These are phyloP conservation scores for Ceratosolen solmsi DNA, from an alignment of 1,140 invertebrate species.

Conservation along the genomic window DNA sequence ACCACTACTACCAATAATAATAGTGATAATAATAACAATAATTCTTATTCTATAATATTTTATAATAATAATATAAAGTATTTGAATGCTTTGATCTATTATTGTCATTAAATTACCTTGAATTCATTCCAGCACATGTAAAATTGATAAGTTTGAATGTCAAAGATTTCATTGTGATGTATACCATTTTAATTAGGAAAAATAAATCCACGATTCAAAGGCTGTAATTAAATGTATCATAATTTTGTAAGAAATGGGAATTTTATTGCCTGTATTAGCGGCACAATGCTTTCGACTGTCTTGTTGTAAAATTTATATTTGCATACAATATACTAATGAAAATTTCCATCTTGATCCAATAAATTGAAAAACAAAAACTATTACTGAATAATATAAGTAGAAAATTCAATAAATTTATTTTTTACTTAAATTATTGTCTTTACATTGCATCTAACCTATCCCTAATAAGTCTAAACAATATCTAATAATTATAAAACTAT, in stretches of 20 bases:
- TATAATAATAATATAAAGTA: not conserved
- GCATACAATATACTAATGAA: not conserved
- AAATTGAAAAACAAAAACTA: not conserved
- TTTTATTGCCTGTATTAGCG: not conserved
- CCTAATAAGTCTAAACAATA: too few species aligned
- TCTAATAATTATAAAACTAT: too few species aligned
- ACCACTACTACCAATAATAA: too few species aligned
- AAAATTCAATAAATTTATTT: slow-evolving; percentile 3
- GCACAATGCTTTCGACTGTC: not conserved
- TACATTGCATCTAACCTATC: too few species aligned
- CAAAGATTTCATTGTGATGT: not conserved
- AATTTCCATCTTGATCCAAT: not conserved
- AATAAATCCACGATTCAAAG: not conserved
- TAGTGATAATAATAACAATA: too few species aligned
- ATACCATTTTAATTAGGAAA: not conserved
- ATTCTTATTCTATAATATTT: too few species aligned
- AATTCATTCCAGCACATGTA: not conserved
- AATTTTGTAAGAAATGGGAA: not conserved
- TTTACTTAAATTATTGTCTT: too few species aligned
- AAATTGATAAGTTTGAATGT: not conserved
- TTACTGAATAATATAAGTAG: not conserved
- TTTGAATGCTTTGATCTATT: not conserved
- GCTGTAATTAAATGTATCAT: not conserved
- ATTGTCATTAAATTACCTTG: not conserved
- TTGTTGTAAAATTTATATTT: not conserved